phyloP scores from a whole-genome alignment of 2,797 vertebrate species.

The Eulemur mongoz region DNA sequence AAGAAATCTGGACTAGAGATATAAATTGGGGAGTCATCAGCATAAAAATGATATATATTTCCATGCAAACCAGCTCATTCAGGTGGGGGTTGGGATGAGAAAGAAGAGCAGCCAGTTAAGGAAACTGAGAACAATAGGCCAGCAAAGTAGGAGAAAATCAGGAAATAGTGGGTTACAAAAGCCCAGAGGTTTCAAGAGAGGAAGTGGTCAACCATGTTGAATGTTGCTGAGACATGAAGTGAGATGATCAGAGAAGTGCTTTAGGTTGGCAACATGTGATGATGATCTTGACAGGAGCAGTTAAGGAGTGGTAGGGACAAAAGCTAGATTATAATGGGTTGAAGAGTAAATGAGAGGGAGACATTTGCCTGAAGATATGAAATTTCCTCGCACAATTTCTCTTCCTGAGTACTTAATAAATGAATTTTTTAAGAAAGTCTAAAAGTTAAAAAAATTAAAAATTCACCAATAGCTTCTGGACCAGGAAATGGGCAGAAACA shows the following conservation, averaged over 20 bases:
- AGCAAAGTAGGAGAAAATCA: not conserved
- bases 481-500: constrained; percentile 36
- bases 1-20: not conserved
- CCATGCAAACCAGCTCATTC: not conserved
- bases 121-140: not conserved
- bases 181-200: constrained; percentile 40
- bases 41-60: constrained; percentile 16
- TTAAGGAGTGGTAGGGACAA: not conserved
- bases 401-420: not conserved
- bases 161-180: constrained; percentile 32
- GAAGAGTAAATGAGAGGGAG: not conserved
- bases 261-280: not conserved
- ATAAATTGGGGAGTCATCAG: not conserved
- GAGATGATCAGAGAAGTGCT: not conserved
- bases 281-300: not conserved
- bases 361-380: constrained; percentile 9
- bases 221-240: not conserved
- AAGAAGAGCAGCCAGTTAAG: not conserved
- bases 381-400: constrained; percentile 28
- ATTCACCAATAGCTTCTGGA: not conserved
- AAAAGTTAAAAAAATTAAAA: not conserved
- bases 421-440: not conserved
- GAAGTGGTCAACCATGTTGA: constrained; percentile 4
- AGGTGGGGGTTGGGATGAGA: not conserved
- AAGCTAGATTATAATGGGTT: not conserved